Evolutionary conservation across 2,888 invertebrate genomes (phyloP).

Genomic region (Himalopsyche japonica): DNA sequence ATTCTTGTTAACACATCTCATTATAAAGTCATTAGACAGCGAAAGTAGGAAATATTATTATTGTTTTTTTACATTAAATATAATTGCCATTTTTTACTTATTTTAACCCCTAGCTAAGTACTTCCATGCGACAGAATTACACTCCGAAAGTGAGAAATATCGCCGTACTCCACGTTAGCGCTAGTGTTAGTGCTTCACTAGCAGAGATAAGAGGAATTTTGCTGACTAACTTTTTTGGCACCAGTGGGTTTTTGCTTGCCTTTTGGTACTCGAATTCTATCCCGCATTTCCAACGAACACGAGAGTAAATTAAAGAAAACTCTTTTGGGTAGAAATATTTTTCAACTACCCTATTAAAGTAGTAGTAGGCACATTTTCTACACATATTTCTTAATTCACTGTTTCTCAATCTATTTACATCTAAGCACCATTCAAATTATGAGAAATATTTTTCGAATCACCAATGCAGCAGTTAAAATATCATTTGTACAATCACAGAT

Average conservation of each 20-base stretch:
- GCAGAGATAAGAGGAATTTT: constrained; percentile 18
- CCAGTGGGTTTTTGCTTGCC: background rate
- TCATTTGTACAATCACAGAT: no score
- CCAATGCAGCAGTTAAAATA: no score
- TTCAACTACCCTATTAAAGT: background rate
- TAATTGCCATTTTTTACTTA: no score
- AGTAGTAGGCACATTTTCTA: no score
- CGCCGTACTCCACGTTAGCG: background rate
- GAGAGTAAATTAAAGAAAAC: constrained; percentile 4
- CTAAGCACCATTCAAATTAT: no score
- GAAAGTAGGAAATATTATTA: no score
- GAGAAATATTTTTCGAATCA: no score
- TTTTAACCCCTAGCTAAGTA: background rate
- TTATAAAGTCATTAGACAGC: no score
- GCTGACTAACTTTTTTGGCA: constrained; percentile 26
- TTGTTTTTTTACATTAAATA: no score
- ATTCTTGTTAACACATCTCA: no score
- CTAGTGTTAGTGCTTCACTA: background rate
- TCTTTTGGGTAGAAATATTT: background rate
- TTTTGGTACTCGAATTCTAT: background rate
- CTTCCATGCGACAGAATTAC: background rate
- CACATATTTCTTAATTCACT: no score
- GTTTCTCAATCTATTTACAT: no score
- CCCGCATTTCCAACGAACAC: background rate
- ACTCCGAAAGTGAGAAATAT: background rate